These are phyloP conservation scores for Watsonalla binaria DNA, from an alignment of 2,888 invertebrate species.

Conservation along the genomic window DNA sequence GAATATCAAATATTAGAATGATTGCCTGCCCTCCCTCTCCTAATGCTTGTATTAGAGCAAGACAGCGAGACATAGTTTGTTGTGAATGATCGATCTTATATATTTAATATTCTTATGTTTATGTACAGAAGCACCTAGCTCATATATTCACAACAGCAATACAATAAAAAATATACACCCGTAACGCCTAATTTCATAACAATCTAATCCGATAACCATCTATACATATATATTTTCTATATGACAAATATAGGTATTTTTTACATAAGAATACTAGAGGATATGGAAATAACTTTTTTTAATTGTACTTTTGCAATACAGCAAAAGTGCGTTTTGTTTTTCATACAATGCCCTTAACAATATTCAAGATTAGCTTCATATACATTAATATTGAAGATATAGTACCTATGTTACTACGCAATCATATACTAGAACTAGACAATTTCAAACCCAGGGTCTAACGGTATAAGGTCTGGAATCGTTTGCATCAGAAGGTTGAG, in stretches of 20 bases:
- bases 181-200: slow-evolving; percentile 59
- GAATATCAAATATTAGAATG: too few relatives aligned
- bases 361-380: slow-evolving; percentile 26
- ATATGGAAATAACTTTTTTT: slow-evolving; percentile 16
- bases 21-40: too few relatives aligned
- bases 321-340: slow-evolving; percentile 14
- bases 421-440: slow-evolving; percentile 3
- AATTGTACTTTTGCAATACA: slow-evolving; percentile 10
- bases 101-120: slow-evolving; percentile 6
- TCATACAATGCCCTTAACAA: slow-evolving; percentile 28
- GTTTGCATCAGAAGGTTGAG: not conserved
- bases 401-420: slow-evolving; percentile 10
- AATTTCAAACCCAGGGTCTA: slow-evolving; percentile 2
- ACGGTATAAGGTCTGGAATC: not conserved
- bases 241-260: slow-evolving; percentile 27
- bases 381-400: slow-evolving; percentile 22
- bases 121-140: slow-evolving; percentile 45
- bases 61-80: too few relatives aligned
- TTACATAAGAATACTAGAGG: slow-evolving; percentile 38
- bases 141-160: slow-evolving; percentile 49
- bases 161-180: slow-evolving; percentile 52
- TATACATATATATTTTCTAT: slow-evolving; percentile 37
- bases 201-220: slow-evolving; percentile 55
- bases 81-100: slow-evolving; percentile 1
- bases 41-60: too few relatives aligned